These are phyloP conservation scores for Fregata magnificens DNA, from an alignment of 2,113 vertebrate genomes.

Conservation along the genomic window DNA sequence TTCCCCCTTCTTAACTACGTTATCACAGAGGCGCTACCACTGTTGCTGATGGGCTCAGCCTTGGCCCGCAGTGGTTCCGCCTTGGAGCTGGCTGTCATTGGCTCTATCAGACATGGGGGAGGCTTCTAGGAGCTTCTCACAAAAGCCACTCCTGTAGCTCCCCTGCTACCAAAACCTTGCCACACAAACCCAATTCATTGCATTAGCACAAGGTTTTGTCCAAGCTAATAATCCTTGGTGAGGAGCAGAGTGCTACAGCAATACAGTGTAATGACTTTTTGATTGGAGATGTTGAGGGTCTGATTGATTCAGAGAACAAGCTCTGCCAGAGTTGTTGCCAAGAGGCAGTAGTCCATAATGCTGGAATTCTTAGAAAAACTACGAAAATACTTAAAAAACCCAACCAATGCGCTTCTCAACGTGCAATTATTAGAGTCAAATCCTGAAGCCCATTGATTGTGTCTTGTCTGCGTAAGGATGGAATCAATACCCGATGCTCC, in stretches of 20 bases:
- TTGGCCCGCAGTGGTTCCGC: no score
- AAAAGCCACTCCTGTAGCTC: no score
- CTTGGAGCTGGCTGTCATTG: no score
- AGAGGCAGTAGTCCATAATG: not conserved
- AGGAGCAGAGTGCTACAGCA: not conserved
- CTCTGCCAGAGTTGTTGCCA: not conserved
- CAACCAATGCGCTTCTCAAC: not conserved
- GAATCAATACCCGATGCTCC: not conserved
- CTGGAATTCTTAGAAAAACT: not conserved
- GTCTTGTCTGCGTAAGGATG: not conserved
- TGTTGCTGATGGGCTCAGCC: no score
- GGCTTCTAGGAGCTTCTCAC: no score
- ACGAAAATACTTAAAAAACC: not conserved
- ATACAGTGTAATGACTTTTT: not conserved
- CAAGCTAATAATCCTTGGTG: not conserved
- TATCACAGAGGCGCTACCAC: no score
- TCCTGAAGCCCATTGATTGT: not conserved
- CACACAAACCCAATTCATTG: no score
- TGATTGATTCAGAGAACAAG: not conserved
- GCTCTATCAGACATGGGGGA: no score
- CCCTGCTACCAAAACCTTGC: no score
- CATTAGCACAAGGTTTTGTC: not conserved
- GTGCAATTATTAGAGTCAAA: not conserved
- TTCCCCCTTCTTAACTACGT: no score
- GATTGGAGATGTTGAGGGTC: not conserved